Evolutionary conservation across 1,140 invertebrate genomes (phyloP), one percentile per base, ranked within the genome.

Genomic region (Lineus longissimus): DNA sequence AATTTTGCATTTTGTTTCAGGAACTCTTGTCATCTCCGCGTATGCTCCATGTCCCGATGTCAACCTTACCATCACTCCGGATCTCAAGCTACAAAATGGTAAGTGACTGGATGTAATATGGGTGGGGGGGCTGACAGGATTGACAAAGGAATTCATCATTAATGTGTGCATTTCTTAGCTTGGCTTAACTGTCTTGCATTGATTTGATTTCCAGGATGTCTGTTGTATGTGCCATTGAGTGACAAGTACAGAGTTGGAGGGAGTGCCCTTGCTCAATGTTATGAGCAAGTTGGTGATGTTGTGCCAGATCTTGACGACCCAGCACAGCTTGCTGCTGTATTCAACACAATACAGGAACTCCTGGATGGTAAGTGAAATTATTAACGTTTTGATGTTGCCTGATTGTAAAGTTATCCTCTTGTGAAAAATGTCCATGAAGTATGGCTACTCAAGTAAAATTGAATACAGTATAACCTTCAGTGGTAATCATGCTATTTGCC

Each of bases 11-110:
- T 43, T 43, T 19, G 19, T 43, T 43, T 11, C 40, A 43, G 86
- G 95, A 29, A 94, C 94, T 15, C 82, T 99, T 6, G 95, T 99
- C 0, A 86, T 99, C 22, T 97, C 94, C 1, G 89, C 91, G 0
- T 99, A 98, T 81, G 95, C 92, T 0, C 92, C 92, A 0, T 98
- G 95, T 82, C 90, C 91, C 0, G 91, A 97, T 78, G 87, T 97
- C 17, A 87, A 83, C 29, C 85, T 75, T 69, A 78, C 86, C 45
- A 86, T 97, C 0, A 97, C 95, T 33, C 95, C 96, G 0, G 92
- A 96, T 76, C 81, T 98, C 0, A 93, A 93, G 79, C 86, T 85
- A 62, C 89, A 90, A 0, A 78, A 84, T 0, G 73, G 74, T 15
- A 76, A 79, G 69, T 78, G 81, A 43, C 22, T 55, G 54, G 11